Conservation (phyloP, 1,140 invertebrate genomes). For the Onthophagus taurus region DNA sequence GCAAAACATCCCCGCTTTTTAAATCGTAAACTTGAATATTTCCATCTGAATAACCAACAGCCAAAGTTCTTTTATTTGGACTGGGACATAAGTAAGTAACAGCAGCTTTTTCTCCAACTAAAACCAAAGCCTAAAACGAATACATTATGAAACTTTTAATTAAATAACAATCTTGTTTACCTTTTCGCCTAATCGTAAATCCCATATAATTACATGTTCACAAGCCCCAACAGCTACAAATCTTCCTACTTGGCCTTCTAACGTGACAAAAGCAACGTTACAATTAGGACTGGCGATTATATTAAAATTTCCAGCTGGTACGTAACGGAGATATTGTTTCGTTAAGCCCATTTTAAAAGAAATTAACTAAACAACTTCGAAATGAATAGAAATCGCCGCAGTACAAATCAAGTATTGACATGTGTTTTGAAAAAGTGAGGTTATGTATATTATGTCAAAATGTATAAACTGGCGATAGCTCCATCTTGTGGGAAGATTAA, state of each 20-base stretch:
- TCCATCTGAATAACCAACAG: constrained; percentile 88
- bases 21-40: constrained; percentile 74
- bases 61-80: constrained; percentile 64
- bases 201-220: constrained; percentile 92
- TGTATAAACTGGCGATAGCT: no score
- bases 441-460: no score
- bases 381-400: no score
- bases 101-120: constrained; percentile 65
- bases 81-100: constrained; percentile 65
- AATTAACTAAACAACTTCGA: no score
- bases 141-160: constrained; percentile 6
- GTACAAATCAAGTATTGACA: no score
- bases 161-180: constrained; percentile 45
- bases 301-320: constrained; percentile 72
- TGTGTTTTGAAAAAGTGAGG: no score
- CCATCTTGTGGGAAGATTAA: no score
- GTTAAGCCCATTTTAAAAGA: constrained; percentile 91
- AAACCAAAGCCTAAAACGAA: constrained; percentile 50
- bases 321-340: constrained; percentile 91
- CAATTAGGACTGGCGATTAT: constrained; percentile 71
- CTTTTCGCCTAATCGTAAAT: constrained; percentile 81
- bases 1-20: constrained; percentile 55
- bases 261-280: constrained; percentile 67
- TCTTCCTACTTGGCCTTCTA: constrained; percentile 65
- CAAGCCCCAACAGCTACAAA: constrained; percentile 82